A percentile compares a stretch with the other conserved stretches of the same genome.
Evolutionary conservation across 92 coral and sea anemone genomes (phyloP).

Genomic region (Heteractis magnifica): DNA sequence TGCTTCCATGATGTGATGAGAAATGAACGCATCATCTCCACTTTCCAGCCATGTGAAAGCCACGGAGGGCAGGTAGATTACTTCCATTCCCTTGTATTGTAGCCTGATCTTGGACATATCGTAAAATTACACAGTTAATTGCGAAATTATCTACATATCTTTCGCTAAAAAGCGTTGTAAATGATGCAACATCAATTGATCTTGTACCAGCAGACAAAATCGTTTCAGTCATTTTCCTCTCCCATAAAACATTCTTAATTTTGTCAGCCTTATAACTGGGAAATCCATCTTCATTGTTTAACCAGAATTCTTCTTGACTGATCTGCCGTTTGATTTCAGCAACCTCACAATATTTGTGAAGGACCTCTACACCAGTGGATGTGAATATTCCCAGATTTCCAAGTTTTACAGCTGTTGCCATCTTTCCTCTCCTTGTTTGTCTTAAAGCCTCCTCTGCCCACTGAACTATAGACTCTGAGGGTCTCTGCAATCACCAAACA

Average conservation of each 20-base stretch:
- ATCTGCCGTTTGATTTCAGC: slow-evolving; percentile 1
- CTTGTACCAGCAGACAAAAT: slow-evolving; percentile 37
- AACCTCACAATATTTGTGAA: slow-evolving; percentile 34
- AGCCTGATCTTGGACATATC: slow-evolving; percentile 11
- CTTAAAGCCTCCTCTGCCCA: slow-evolving; percentile 13
- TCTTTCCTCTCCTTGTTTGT: not conserved
- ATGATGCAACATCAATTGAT: slow-evolving; percentile 37
- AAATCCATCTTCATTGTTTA: slow-evolving; percentile 8
- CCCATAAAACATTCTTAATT: slow-evolving; percentile 8
- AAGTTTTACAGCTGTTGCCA: slow-evolving; percentile 15
- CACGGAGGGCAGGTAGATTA: slow-evolving; percentile 35
- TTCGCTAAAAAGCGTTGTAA: slow-evolving; percentile 32
- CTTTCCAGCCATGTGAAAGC: slow-evolving; percentile 40
- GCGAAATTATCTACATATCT: slow-evolving; percentile 53
- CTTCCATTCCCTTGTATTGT: not conserved
- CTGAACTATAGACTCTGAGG: slow-evolving; percentile 10
- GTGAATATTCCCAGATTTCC: slow-evolving; percentile 34
- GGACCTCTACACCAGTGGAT: slow-evolving; percentile 15
- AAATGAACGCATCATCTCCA: slow-evolving; percentile 19
- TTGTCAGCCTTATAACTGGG: slow-evolving; percentile 11
- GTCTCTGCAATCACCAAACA: not conserved
- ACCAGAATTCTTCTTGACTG: slow-evolving; percentile 32
- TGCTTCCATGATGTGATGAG: slow-evolving; percentile 1
- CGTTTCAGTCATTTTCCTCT: slow-evolving; percentile 1
- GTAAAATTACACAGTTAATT: slow-evolving; percentile 34